Conservation (phyloP, 2,888 invertebrate species). For the Scelioninae gen. 1 region DNA sequence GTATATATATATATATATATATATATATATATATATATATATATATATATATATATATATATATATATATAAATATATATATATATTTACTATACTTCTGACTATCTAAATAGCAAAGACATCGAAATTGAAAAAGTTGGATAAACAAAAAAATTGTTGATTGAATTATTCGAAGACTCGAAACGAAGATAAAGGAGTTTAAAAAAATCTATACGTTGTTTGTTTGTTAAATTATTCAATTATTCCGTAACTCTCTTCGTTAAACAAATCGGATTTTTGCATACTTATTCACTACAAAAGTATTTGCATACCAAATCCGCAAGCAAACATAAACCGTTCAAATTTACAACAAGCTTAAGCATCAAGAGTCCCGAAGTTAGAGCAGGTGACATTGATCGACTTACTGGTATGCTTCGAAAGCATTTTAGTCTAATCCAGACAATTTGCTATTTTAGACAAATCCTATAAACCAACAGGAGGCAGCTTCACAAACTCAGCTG, state of each 20-base stretch:
- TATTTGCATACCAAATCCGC: conserved; percentile 7
- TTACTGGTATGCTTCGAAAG: conserved; percentile 47
- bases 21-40: no score
- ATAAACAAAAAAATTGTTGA: no score
- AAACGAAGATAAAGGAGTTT: no score
- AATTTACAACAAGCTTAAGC: conserved; percentile 51
- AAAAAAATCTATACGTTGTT: not conserved
- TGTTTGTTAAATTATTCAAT: not conserved
- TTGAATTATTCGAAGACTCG: no score
- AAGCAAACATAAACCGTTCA: conserved; percentile 18
- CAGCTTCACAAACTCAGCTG: conserved; percentile 10
- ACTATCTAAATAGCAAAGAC: no score
- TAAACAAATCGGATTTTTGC: not conserved
- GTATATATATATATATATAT: no score
- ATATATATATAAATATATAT: no score
- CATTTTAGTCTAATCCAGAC: conserved; percentile 48
- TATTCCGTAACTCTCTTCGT: no score
- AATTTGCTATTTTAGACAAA: conserved; percentile 49
- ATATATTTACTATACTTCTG: not conserved
- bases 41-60: no score
- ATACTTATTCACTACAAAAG: not conserved
- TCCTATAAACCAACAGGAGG: conserved; percentile 32
- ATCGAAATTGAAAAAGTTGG: no score
- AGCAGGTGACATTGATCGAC: conserved; percentile 54
- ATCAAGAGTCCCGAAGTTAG: conserved; percentile 34